Percentiles rank a stretch among this genome's conserved stretches.
Conservation (phyloP, 1,140 invertebrate species). For the Aphis gossypii region DNA sequence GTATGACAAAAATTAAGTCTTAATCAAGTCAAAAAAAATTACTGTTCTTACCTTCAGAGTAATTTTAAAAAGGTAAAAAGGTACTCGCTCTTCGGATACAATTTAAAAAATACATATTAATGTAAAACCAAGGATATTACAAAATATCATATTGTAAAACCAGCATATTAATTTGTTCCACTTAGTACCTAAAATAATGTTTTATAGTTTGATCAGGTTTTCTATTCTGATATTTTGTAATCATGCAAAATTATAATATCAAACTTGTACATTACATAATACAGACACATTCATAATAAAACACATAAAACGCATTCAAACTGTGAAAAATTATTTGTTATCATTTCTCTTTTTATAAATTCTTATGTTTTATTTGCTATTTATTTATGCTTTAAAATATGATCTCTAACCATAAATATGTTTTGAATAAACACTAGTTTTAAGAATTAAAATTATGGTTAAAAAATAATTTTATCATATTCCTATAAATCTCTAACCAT, state of each 20-base stretch:
- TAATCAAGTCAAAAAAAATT: too few species aligned
- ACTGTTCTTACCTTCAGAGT: too few species aligned
- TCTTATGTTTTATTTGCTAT: background rate
- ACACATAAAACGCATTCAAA: background rate
- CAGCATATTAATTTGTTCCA: too few species aligned
- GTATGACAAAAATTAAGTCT: too few species aligned
- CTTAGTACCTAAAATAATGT: background rate
- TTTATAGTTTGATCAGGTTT: background rate
- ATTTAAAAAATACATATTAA: background rate
- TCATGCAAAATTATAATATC: background rate
- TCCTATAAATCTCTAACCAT: background rate
- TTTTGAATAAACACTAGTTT: background rate
- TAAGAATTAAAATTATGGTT: background rate
- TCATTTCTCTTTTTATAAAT: background rate
- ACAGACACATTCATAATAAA: too few species aligned
- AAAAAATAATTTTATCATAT: background rate
- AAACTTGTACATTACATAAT: background rate
- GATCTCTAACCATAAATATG: background rate
- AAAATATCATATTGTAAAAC: background rate
- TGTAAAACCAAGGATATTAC: too few species aligned
- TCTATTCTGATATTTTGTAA: background rate
- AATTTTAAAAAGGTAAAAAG: too few species aligned
- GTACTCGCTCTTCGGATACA: background rate
- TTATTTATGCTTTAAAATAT: background rate
- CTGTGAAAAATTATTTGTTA: background rate